Percentiles rank a stretch among this genome's conserved stretches.
phyloP scores from a whole-genome alignment of 1,140 invertebrate genomes.

The Atta cephalotes region DNA sequence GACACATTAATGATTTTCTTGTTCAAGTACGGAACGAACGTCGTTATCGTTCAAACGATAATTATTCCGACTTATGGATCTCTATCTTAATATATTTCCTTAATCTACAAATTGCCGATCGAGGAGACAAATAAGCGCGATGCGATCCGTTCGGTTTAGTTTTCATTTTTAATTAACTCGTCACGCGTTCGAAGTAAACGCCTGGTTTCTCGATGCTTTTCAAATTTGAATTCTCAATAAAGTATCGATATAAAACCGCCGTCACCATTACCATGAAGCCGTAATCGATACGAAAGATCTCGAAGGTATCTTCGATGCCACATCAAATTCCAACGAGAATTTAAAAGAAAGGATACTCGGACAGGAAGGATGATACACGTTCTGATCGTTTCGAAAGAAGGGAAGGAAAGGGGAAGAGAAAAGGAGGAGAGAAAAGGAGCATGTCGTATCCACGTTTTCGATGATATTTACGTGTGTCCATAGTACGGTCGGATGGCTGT shows the following conservation, averaged over 20 bases:
- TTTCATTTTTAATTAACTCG: conserved; percentile 71
- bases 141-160: neutral
- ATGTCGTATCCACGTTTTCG: conserved; percentile 65
- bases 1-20: neutral
- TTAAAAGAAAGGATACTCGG: conserved; percentile 42
- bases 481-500: conserved; percentile 67
- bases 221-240: conserved; percentile 69
- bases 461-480: conserved; percentile 72
- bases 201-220: conserved; percentile 10
- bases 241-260: conserved; percentile 19
- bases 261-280: neutral
- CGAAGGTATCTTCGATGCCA: conserved; percentile 42
- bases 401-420: neutral
- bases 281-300: conserved; percentile 63
- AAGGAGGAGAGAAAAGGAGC: neutral
- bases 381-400: conserved; percentile 29
- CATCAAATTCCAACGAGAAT: conserved; percentile 68
- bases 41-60: neutral
- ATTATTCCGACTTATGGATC: conserved; percentile 24
- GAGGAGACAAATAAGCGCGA: conserved; percentile 45
- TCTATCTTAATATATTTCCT: conserved; percentile 31
- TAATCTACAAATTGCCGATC: conserved; percentile 38
- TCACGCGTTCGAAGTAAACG: conserved; percentile 53
- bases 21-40: neutral
- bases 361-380: conserved; percentile 47